Evolutionary conservation across 2,888 invertebrate genomes (phyloP).

Genomic region (Myathropa florea): DNA sequence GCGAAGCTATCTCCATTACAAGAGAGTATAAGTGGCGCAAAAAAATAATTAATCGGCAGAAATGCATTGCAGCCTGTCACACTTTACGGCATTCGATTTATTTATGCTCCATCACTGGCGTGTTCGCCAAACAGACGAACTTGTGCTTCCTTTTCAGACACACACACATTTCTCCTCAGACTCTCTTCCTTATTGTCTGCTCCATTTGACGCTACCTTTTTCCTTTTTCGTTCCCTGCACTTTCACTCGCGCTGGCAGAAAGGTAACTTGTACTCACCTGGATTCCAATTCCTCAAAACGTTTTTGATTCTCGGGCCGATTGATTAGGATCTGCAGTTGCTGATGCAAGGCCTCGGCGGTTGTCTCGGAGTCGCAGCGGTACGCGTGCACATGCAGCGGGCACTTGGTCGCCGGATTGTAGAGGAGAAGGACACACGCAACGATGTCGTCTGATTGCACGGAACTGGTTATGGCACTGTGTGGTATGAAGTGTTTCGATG

Average conservation of each 20-base stretch:
- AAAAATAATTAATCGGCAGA: constrained; percentile 63
- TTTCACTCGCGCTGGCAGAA: constrained; percentile 64
- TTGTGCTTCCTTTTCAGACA: constrained; percentile 43
- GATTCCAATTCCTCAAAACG: constrained; percentile 91
- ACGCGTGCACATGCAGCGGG: constrained; percentile 97
- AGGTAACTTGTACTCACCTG: constrained; percentile 76
- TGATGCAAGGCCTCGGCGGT: constrained; percentile 93
- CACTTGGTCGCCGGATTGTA: constrained; percentile 97
- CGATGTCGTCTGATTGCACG: constrained; percentile 94
- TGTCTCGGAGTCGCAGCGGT: constrained; percentile 95
- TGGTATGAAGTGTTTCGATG: constrained; percentile 96
- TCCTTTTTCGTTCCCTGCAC: constrained; percentile 22
- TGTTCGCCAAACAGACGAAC: not conserved
- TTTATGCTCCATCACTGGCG: constrained; percentile 57
- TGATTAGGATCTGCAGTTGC: constrained; percentile 91
- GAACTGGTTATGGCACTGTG: constrained; percentile 96
- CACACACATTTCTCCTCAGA: not conserved
- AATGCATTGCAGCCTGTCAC: constrained; percentile 62
- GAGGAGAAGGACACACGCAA: constrained; percentile 94
- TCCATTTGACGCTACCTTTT: not conserved
- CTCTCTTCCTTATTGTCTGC: constrained; percentile 35
- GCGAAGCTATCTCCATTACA: constrained; percentile 58
- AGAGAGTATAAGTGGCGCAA: constrained; percentile 39
- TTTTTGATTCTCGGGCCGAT: constrained; percentile 92
- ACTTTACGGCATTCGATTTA: constrained; percentile 65